Evolutionary conservation across 2,888 invertebrate species (phyloP), one percentile per base, ranked within the genome.

Genomic region (Andricus curvator): DNA sequence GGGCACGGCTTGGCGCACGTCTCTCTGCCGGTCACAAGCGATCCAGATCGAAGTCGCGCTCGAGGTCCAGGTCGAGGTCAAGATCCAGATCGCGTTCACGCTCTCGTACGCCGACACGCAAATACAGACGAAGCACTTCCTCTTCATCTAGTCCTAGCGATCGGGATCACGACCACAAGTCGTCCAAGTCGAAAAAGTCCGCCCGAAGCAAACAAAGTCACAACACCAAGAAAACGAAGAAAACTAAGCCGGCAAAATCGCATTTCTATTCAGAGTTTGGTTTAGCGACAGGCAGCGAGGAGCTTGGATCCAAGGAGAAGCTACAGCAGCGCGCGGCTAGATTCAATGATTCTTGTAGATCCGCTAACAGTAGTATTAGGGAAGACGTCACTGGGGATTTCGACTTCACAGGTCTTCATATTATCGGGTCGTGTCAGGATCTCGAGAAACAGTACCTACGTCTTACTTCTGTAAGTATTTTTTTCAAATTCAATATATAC

Each of bases 361-460:
- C 94, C 88, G 93, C 94, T 81, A 94, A 93, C 88, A 93, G 93
- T 79, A 82, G 80, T 22, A 81, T 85, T 41, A 90, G 88, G 83
- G 95, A 96, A 85, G 96, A 96, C 87, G 93, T 93, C 82, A 94
- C 95, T 84, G 95, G 95, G 83, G 96, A 97, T 89, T 96, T 97
- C 93, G 98, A 98, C 93, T 95, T 97, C 93, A 95, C 96, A 88
- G 96, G 96, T 92, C 95, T 97, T 93, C 98, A 98, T 93, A 97
- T 99, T 91, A 96, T 99, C 87, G 99, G 99, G 84, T 98, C 98
- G 29, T 98, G 98, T 93, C 95, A 95, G 92, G 97, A 99, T 92
- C 94, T 99, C 90, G 99, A 99, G 93, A 99, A 99, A 93, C 97
- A 97, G 74, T 99, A 99, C 93, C 95, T 99, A 87, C 95, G 99